phyloP scores from a whole-genome alignment of 2,888 invertebrate species.

The Rhingia rostrata region DNA sequence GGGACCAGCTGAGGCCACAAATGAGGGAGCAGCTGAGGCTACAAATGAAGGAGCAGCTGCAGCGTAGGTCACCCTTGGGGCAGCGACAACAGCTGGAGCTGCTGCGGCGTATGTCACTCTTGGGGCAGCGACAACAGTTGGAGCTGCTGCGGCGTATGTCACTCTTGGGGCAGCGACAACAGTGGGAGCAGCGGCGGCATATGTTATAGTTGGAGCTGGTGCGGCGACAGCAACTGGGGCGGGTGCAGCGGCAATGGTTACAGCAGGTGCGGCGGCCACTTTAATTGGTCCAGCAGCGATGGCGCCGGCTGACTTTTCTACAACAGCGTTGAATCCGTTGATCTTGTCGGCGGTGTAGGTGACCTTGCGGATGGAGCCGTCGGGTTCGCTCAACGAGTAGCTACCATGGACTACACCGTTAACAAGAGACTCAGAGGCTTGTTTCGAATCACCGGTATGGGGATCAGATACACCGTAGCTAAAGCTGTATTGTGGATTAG shows the following conservation, averaged over 20 bases:
- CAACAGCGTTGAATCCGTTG: conserved; percentile 88
- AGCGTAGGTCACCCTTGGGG: conserved; percentile 75
- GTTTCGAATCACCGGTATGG: conserved; percentile 85
- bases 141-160: conserved; percentile 33
- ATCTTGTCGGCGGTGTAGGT: conserved; percentile 87
- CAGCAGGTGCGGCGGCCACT: conserved; percentile 58
- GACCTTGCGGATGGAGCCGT: conserved; percentile 86
- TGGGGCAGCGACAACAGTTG: conserved; percentile 64
- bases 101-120: conserved; percentile 69
- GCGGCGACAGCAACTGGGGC: conserved; percentile 76
- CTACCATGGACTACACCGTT: conserved; percentile 87
- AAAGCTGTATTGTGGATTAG: conserved; percentile 87
- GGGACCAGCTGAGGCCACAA: conserved; percentile 75
- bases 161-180: conserved; percentile 71
- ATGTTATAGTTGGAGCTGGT: conserved; percentile 13
- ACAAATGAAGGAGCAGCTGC: conserved; percentile 75
- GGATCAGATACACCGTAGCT: conserved; percentile 88
- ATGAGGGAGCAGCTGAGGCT: conserved; percentile 76
- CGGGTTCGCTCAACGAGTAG: conserved; percentile 86
- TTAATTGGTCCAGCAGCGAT: conserved; percentile 74
- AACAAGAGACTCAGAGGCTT: conserved; percentile 84
- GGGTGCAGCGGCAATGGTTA: conserved; percentile 44
- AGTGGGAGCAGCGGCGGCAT: conserved; percentile 36
- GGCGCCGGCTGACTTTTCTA: conserved; percentile 83
- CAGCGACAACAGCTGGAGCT: conserved; percentile 75